Base-by-base conservation (phyloP, 2,888 invertebrate genomes). In the Orthosia incerta region DNA sequence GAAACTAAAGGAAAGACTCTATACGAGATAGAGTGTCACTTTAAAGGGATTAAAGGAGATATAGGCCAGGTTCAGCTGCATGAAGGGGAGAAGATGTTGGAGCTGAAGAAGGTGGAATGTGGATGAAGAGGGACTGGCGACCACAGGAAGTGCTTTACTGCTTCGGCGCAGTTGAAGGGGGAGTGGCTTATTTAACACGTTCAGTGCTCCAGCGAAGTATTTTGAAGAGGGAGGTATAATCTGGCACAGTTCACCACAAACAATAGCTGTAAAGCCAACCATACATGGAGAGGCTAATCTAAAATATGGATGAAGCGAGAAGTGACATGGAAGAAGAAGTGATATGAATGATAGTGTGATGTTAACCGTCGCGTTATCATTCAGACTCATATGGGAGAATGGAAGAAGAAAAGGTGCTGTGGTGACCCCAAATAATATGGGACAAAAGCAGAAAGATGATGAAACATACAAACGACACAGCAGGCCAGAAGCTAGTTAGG, bases 1-100 rank as follows among this genome's bases (percentile, higher is more conserved):
- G 97, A 98, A 91, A 98, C 98, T 0, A 97, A 97, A 86, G 97
- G 97, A 2, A 97, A 97, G 86, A 97, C 97, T 0, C 91, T 98
- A 53, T 95, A 97, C 78, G 97, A 98, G 89, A 98, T 98, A 72
- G 97, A 98, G 85, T 97, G 97, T 61, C 91, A 95, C 74, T 97
- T 97, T 74, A 95, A 89, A 88, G 95, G 95, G 0, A 84, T 89
- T 0, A 88, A 88, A 48, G 85, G 80, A 16, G 86, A 89, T 26
- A 71, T 71, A 2, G 78, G 73, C 0, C 69, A 65, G 12, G 82
- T 83, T 3, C 87, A 88, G 9, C 78, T 79, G 31, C 73, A 81
- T 71, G 95, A 95, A 80, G 92, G 91, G 68, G 94, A 92, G 57
- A 93, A 91, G 73, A 95, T 96, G 95, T 74, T 95, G 82, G 95